Evolutionary conservation across 2,888 invertebrate species (phyloP).

Genomic region (Drosophila pegasa): DNA sequence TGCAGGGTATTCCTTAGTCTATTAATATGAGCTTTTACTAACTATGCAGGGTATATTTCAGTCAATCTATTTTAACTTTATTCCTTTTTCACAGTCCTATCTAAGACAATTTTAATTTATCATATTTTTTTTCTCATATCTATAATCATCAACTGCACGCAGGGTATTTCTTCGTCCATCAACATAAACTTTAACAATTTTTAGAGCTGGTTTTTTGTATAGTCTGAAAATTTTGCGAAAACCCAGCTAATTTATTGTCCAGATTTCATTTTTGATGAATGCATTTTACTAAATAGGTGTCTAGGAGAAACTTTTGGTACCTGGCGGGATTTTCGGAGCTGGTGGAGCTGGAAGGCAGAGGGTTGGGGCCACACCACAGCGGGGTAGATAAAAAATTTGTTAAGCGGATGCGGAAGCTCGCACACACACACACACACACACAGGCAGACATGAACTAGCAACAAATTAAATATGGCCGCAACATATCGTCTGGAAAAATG

Average conservation of each 20-base stretch:
- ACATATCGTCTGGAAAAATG: constrained; percentile 77
- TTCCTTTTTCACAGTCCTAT: no score
- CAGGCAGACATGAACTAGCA: constrained; percentile 56
- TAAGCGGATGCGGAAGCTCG: constrained; percentile 62
- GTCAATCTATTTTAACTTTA: no score
- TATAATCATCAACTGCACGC: no score
- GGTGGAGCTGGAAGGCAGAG: neutral
- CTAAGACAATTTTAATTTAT: no score
- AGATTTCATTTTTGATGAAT: constrained; percentile 67
- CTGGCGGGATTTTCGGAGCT: constrained; percentile 1
- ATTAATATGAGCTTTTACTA: neutral
- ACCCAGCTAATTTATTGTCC: constrained; percentile 66
- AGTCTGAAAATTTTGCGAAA: constrained; percentile 43
- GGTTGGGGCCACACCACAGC: constrained; percentile 26
- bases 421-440: constrained; percentile 16
- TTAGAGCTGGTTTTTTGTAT: constrained; percentile 36
- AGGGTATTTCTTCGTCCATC: neutral
- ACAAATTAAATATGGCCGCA: constrained; percentile 78
- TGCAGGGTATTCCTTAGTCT: neutral
- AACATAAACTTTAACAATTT: neutral
- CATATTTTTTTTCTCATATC: no score
- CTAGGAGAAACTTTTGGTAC: constrained; percentile 51
- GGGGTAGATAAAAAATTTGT: constrained; percentile 49
- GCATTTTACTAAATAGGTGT: constrained; percentile 49
- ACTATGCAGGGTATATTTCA: no score